These are phyloP conservation scores for Drosophila antonietae DNA, from an alignment of 2,888 invertebrate species.

Conservation along the genomic window DNA sequence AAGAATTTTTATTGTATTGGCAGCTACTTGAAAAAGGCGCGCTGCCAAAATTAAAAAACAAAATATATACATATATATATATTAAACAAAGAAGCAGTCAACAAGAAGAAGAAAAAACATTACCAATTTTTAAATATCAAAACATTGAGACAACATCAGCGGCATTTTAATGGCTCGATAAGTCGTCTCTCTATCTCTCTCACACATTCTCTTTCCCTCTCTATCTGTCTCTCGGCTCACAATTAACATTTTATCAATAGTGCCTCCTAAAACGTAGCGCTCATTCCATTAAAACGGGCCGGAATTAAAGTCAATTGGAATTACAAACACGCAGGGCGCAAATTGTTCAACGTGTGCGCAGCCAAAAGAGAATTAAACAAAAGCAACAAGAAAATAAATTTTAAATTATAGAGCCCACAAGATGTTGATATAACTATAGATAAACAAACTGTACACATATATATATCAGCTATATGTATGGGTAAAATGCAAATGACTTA, in stretches of 20 bases:
- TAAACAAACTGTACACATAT: conserved; percentile 13
- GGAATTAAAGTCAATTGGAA: conserved; percentile 58
- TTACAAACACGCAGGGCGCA: conserved; percentile 59
- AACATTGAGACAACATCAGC: conserved; percentile 39
- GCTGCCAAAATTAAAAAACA: conserved; percentile 29
- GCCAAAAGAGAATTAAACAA: conserved; percentile 31
- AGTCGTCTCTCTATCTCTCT: conserved; percentile 14
- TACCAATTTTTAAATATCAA: conserved; percentile 50
- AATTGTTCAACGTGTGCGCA: conserved; percentile 62
- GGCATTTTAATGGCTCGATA: conserved; percentile 61
- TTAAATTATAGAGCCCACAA: conserved; percentile 29
- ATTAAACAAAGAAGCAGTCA: conserved; percentile 2
- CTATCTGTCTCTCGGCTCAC: conserved; percentile 2
- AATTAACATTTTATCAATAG: conserved; percentile 57
- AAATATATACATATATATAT: too few species aligned
- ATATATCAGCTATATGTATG: background rate
- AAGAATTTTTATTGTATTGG: conserved; percentile 54
- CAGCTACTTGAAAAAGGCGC: conserved; percentile 43
- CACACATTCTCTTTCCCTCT: background rate
- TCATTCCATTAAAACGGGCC: conserved; percentile 30
- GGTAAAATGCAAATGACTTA: conserved; percentile 39
- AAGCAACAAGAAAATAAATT: conserved; percentile 3
- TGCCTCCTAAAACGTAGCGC: conserved; percentile 11
- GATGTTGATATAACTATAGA: conserved; percentile 22
- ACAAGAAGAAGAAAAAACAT: conserved; percentile 3